Evolutionary conservation across 2,113 vertebrate genomes (phyloP).

Genomic region (Galeopterus variegatus): DNA sequence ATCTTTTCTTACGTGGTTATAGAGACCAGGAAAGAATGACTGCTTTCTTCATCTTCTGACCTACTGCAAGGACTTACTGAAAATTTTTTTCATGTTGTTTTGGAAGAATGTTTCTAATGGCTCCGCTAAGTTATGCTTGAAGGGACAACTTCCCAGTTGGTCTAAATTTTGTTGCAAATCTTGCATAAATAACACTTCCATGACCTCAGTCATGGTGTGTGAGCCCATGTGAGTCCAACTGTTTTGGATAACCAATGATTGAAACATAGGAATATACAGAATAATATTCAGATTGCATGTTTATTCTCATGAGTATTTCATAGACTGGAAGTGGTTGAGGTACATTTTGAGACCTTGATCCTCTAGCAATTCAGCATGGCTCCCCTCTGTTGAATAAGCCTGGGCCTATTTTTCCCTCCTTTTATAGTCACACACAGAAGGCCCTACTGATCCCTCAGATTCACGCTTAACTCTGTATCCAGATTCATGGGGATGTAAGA

Average conservation of each 20-base stretch:
- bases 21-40: neutral
- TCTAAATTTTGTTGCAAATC: conserved; percentile 30
- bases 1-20: neutral
- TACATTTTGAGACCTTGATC: neutral
- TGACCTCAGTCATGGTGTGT: neutral
- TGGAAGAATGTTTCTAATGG: neutral
- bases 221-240: neutral
- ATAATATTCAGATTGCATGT: conserved; percentile 14
- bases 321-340: neutral
- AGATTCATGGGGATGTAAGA: neutral
- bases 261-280: neutral
- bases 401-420: neutral
- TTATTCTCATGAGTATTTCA: neutral
- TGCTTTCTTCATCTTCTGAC: neutral
- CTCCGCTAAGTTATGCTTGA: conserved; percentile 44
- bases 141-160: neutral
- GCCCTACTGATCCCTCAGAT: neutral
- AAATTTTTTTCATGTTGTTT: neutral
- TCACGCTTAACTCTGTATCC: neutral
- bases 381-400: neutral
- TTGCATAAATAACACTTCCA: neutral
- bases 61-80: neutral
- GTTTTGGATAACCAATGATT: neutral
- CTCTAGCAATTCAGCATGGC: neutral
- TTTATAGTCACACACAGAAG: neutral